These are phyloP conservation scores for Conus ventricosus DNA, from an alignment of 1,140 invertebrate species.

Conservation along the genomic window DNA sequence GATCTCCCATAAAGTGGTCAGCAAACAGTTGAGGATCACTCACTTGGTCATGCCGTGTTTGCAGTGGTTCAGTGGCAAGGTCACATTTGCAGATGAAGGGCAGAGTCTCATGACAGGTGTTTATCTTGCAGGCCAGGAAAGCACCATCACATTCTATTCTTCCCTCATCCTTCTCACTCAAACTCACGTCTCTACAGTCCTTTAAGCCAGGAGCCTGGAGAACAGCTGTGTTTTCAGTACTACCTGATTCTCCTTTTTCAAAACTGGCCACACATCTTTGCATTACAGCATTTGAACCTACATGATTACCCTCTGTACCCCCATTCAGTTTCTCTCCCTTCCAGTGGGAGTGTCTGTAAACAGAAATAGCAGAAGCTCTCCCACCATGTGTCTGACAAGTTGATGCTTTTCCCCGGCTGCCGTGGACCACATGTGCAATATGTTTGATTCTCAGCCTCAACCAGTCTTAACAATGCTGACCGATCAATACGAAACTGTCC, in stretches of 20 bases:
- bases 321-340: neutral
- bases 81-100: slow-evolving; percentile 39
- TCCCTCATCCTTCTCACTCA: neutral
- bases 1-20: neutral
- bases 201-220: neutral
- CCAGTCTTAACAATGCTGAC: neutral
- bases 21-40: neutral
- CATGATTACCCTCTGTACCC: neutral
- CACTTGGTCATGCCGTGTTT: neutral
- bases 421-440: slow-evolving; percentile 43
- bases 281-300: neutral
- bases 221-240: neutral
- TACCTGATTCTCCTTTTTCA: slow-evolving; percentile 2
- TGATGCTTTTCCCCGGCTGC: slow-evolving; percentile 18
- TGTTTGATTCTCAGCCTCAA: slow-evolving; percentile 30
- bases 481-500: slow-evolving; percentile 34
- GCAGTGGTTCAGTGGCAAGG: neutral
- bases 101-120: slow-evolving; percentile 27
- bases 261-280: neutral
- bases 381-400: slow-evolving; percentile 24
- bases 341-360: slow-evolving; percentile 15
- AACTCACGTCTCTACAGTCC: neutral
- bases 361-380: neutral
- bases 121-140: slow-evolving; percentile 17
- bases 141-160: neutral